Conservation (phyloP, 2,797 vertebrate genomes). For the Botia almorhae region DNA sequence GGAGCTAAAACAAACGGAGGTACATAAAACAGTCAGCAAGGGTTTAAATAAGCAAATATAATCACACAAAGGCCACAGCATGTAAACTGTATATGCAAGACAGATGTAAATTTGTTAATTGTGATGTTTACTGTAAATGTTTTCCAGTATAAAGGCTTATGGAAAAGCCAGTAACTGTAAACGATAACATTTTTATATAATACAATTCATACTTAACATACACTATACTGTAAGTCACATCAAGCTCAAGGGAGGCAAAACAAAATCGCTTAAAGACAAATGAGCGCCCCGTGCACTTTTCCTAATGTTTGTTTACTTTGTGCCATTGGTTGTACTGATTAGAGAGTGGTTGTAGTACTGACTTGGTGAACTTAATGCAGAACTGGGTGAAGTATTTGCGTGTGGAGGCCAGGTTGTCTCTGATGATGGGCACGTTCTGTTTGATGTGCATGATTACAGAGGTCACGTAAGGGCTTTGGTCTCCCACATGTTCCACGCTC, state of each 20-base stretch:
- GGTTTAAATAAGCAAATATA: neutral
- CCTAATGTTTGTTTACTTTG: no score
- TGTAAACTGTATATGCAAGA: no score
- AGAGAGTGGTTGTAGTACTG: slow-evolving; percentile 64
- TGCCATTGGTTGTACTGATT: neutral
- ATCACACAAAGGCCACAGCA: neutral
- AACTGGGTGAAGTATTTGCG: slow-evolving; percentile 99
- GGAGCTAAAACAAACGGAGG: slow-evolving; percentile 76
- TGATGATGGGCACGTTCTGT: slow-evolving; percentile 96
- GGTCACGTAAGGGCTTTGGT: slow-evolving; percentile 98
- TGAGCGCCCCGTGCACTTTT: no score
- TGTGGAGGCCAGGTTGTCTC: slow-evolving; percentile 95
- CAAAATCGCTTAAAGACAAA: no score
- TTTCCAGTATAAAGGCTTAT: no score
- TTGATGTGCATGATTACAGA: slow-evolving; percentile 98
- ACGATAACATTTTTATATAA: no score
- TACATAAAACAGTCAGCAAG: slow-evolving; percentile 27
- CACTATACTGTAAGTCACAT: no score
- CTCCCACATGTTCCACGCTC: slow-evolving; percentile 97
- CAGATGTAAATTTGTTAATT: no score
- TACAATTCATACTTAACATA: no score
- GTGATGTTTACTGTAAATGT: no score
- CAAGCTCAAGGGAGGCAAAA: no score
- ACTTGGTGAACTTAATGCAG: slow-evolving; percentile 99
- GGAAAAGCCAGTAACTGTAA: no score